phyloP scores from a whole-genome alignment of 2,888 invertebrate species.

The Acanthosepion pharaonis region DNA sequence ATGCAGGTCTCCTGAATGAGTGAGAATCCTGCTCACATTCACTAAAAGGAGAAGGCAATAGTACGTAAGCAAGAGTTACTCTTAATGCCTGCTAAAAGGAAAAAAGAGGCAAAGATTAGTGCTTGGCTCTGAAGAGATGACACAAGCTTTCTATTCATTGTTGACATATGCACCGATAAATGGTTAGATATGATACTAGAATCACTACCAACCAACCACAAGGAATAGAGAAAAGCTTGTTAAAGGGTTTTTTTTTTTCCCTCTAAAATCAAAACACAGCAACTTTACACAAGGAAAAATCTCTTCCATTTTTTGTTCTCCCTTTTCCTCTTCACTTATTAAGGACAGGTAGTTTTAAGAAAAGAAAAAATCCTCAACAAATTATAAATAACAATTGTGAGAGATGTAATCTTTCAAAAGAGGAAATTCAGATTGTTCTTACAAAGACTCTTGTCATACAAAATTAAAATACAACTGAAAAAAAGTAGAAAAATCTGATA shows the following conservation, averaged over 20 bases:
- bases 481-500: background rate
- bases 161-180: background rate
- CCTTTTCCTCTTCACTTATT: background rate
- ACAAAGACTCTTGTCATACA: background rate
- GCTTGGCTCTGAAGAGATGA: background rate
- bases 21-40: background rate
- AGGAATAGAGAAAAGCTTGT: background rate
- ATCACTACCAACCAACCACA: background rate
- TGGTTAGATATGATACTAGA: background rate
- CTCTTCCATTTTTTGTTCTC: background rate
- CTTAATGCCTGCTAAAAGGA: background rate
- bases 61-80: background rate
- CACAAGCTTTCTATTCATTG: background rate
- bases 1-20: background rate
- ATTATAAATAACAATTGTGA: background rate
- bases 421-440: background rate
- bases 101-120: background rate
- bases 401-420: background rate
- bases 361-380: background rate
- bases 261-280: background rate
- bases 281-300: too few relatives aligned
- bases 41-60: background rate
- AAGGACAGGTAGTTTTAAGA: background rate
- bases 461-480: background rate
- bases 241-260: background rate